These are phyloP conservation scores for Ichneumoninae sp. DNA, from an alignment of 2,888 invertebrate species.

Conservation along the genomic window DNA sequence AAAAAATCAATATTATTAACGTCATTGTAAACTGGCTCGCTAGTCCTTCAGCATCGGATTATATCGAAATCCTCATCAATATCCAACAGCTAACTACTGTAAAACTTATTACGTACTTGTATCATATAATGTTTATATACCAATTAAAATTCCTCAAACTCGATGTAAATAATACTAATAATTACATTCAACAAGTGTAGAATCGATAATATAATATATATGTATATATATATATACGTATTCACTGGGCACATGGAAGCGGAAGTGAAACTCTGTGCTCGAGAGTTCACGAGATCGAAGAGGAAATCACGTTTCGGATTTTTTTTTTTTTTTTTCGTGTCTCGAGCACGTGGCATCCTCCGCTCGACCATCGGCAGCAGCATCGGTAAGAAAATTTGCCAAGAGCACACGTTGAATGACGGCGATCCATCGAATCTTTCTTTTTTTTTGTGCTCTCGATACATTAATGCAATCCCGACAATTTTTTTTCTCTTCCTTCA, in stretches of 20 bases:
- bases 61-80: constrained; percentile 55
- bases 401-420: constrained; percentile 39
- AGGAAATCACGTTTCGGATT: background rate
- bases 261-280: constrained; percentile 10
- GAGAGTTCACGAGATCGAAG: constrained; percentile 20
- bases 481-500: background rate
- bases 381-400: constrained; percentile 52
- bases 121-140: constrained; percentile 59
- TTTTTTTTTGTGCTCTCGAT: constrained; percentile 23
- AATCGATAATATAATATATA: constrained; percentile 61
- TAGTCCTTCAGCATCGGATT: constrained; percentile 58
- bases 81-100: constrained; percentile 64
- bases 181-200: constrained; percentile 68
- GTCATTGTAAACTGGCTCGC: constrained; percentile 52
- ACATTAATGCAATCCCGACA: constrained; percentile 40
- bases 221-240: constrained; percentile 38
- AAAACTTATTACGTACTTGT: constrained; percentile 65
- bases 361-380: constrained; percentile 35
- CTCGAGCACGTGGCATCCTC: constrained; percentile 18
- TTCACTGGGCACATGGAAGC: constrained; percentile 33
- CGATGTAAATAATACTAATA: constrained; percentile 66
- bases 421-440: constrained; percentile 28
- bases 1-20: constrained; percentile 17
- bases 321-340: background rate
- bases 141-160: constrained; percentile 65